Base-by-base conservation (phyloP, 2,888 invertebrate species). In the Aplocera efformata region DNA sequence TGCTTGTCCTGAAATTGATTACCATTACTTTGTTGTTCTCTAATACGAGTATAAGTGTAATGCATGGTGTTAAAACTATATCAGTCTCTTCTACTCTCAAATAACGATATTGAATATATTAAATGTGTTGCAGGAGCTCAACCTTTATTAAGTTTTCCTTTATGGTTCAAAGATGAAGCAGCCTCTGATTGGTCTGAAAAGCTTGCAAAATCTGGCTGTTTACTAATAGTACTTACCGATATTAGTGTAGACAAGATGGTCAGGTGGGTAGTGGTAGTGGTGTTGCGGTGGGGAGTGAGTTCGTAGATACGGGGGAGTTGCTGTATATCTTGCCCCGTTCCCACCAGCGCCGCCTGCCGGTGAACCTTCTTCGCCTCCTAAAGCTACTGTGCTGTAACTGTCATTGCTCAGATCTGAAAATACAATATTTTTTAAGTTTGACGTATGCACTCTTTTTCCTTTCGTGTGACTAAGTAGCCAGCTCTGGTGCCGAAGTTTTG, bases 321-420 rank as follows among this genome's bases (percentile, higher is more conserved):
- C 72, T 6, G 77, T 77, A 60, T 76, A 88, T 20, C 86, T 72
- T 5, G 80, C 63, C 77, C 69, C 92, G 90, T 72, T 93, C 89
- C 85, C 59, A 54, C 82, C 58, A 56, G 90, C 63, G 84, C 92
- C 72, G 88, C 94, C 79, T 3, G 79, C 86, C 6, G 88, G 86
- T 7, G 95, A 93, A 30, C 94, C 94, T 64, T 95, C 96, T 58
- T 96, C 96, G 68, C 95, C 91, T 4, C 94, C 94, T 88, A 95
- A 91, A 68, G 95, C 95, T 50, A 94, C 94, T 7, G 95, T 96
- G 56, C 94, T 95, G 78, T 95, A 96, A 82, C 96, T 96, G 76
- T 96, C 96, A 81, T 96, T 96, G 77, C 94, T 94, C 57, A 96
- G 85, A 86, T 96, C 96, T 96, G 86, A 25, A 43, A 38, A 35